Conservation (phyloP, 2,113 vertebrate species). For the Austrofundulus limnaeus region DNA sequence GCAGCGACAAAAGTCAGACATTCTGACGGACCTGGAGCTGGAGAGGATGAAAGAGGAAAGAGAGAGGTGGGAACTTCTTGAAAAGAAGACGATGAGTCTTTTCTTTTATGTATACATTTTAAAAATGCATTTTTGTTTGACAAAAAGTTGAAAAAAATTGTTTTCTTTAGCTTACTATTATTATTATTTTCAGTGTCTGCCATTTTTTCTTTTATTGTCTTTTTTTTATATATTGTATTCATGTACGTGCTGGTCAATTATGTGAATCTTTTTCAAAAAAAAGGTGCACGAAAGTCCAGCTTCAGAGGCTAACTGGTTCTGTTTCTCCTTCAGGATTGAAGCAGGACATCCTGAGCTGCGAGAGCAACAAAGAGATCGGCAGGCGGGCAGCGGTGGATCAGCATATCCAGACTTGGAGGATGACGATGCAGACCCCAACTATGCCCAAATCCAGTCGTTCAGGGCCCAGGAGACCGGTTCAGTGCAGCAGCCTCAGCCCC, state of each 20-base stretch:
- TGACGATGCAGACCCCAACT: constrained; percentile 94
- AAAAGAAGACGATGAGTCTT: neutral
- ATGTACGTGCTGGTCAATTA: too few species aligned
- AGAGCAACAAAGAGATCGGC: constrained; percentile 79
- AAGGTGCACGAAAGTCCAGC: too few species aligned
- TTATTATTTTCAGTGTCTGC: too few species aligned
- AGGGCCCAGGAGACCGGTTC: constrained; percentile 77
- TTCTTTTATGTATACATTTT: too few species aligned
- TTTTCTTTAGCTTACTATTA: too few species aligned
- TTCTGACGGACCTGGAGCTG: constrained; percentile 84
- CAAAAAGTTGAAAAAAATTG: too few species aligned
- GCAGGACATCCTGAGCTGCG: constrained; percentile 88
- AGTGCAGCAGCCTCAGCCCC: constrained; percentile 37
- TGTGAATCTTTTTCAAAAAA: too few species aligned
- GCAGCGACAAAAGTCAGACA: constrained; percentile 76
- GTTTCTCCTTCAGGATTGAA: constrained; percentile 82
- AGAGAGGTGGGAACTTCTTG: constrained; percentile 59
- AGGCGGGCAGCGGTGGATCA: constrained; percentile 45
- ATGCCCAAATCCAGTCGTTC: constrained; percentile 93
- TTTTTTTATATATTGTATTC: too few species aligned
- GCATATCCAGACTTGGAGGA: constrained; percentile 87
- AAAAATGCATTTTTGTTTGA: too few species aligned
- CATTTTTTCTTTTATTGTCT: too few species aligned
- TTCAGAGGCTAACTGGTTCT: neutral
- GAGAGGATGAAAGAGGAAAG: constrained; percentile 84